phyloP scores from a whole-genome alignment of 2,113 vertebrate species.

The Chloebia gouldiae region DNA sequence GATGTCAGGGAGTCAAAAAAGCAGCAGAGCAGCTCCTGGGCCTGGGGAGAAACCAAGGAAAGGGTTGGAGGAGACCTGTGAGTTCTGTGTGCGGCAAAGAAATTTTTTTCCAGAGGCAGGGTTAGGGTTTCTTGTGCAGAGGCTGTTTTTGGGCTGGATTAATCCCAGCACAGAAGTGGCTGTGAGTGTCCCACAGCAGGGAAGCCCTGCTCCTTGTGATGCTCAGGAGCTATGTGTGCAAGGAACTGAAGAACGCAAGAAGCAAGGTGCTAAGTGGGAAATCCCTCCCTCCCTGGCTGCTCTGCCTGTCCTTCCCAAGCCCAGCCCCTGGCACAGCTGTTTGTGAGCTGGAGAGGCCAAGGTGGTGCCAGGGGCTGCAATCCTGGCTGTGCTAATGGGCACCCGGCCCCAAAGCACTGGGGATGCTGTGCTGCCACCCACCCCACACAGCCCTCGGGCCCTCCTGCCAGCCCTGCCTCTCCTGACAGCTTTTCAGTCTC shows the following conservation, averaged over 20 bases:
- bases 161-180: neutral
- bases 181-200: neutral
- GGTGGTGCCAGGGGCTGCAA: neutral
- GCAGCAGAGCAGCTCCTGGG: conserved; percentile 64
- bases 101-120: neutral
- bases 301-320: neutral
- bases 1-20: conserved; percentile 69
- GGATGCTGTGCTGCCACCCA: neutral
- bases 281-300: neutral
- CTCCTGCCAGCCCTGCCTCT: neutral
- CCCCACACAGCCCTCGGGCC: neutral
- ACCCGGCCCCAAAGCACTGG: neutral
- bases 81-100: neutral
- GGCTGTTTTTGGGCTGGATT: neutral
- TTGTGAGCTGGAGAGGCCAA: neutral
- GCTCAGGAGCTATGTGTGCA: neutral
- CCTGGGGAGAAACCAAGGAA: conserved; percentile 49
- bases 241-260: neutral
- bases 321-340: neutral
- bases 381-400: neutral
- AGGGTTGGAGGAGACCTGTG: neutral
- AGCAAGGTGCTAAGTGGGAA: neutral
- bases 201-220: neutral
- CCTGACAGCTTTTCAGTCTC: neutral
- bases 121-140: neutral